These are phyloP conservation scores for Dioctria linearis DNA, from an alignment of 2,888 invertebrate genomes.

Conservation along the genomic window DNA sequence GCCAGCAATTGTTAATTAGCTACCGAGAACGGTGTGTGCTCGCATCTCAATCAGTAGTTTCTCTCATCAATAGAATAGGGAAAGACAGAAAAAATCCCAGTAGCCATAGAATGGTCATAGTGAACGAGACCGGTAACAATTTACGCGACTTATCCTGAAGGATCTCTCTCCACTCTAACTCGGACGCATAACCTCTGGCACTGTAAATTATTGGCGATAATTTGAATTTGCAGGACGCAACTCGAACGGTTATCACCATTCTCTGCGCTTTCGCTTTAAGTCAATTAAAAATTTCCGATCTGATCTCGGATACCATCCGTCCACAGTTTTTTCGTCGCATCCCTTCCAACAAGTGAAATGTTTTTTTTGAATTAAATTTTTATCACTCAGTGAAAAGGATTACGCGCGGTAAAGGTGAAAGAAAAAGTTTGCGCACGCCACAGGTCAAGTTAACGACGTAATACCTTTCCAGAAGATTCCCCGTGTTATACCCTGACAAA, in stretches of 20 bases:
- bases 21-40: conserved; percentile 10
- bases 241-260: neutral
- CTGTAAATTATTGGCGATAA: neutral
- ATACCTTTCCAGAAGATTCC: neutral
- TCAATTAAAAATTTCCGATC: conserved; percentile 33
- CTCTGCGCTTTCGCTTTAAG: neutral
- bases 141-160: too few species aligned
- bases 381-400: conserved; percentile 37
- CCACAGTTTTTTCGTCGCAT: neutral
- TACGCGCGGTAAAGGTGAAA: conserved; percentile 13
- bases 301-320: conserved; percentile 29
- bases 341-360: neutral
- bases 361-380: conserved; percentile 50
- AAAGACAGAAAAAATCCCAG: neutral
- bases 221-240: neutral
- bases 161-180: too few species aligned
- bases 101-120: too few species aligned
- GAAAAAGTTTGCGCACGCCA: conserved; percentile 17
- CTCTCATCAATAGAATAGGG: neutral
- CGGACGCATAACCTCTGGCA: neutral
- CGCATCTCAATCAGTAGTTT: neutral
- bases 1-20: conserved; percentile 37
- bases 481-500: neutral
- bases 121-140: too few species aligned
- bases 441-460: neutral